Evolutionary conservation across 2,888 invertebrate species (phyloP).

Genomic region (Mallateleia sp.): DNA sequence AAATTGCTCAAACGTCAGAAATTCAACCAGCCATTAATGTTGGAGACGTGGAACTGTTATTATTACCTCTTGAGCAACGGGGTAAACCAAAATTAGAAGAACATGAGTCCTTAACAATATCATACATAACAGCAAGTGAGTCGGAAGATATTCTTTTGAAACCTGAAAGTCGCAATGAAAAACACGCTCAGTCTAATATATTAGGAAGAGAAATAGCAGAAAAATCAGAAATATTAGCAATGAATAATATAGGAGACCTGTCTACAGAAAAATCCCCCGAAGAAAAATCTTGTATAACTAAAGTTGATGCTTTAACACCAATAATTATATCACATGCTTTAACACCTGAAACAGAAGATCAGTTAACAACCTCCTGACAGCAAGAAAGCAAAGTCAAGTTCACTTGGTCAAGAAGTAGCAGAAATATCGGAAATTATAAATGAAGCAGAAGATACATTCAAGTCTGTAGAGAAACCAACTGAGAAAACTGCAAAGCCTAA

Average conservation of each 20-base stretch:
- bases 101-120: constrained; percentile 79
- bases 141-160: constrained; percentile 77
- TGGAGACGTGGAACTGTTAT: constrained; percentile 84
- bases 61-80: constrained; percentile 78
- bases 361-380: constrained; percentile 77
- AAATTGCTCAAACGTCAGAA: constrained; percentile 89
- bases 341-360: constrained; percentile 76
- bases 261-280: constrained; percentile 65
- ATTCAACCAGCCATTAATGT: constrained; percentile 83
- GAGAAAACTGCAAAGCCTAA: constrained; percentile 83
- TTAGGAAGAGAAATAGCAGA: constrained; percentile 87
- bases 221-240: constrained; percentile 85
- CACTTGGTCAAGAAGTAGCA: constrained; percentile 88
- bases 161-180: constrained; percentile 70
- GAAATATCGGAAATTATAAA: constrained; percentile 87
- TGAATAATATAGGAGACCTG: constrained; percentile 80
- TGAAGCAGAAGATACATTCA: constrained; percentile 78
- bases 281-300: constrained; percentile 80
- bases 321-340: constrained; percentile 81
- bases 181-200: constrained; percentile 82
- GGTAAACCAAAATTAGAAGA: constrained; percentile 82
- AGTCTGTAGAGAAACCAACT: constrained; percentile 68
- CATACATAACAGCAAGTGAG: constrained; percentile 82
- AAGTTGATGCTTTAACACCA: constrained; percentile 81
- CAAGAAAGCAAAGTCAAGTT: constrained; percentile 84